Percentiles rank a stretch among this genome's conserved stretches.
phyloP scores from a whole-genome alignment of 2,888 invertebrate genomes.

The Corythucha ciliata region DNA sequence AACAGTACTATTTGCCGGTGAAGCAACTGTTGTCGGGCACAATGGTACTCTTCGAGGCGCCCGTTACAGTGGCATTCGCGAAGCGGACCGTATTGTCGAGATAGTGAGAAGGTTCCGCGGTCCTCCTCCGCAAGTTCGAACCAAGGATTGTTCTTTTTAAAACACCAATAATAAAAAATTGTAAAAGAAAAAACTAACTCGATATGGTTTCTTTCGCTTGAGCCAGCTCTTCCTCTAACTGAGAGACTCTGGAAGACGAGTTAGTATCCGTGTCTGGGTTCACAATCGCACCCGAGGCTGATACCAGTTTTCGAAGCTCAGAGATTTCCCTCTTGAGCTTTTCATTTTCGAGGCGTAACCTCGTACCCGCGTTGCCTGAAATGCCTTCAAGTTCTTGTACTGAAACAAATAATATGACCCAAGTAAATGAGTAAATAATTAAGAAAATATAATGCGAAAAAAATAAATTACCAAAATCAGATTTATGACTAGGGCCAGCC shows the following conservation, averaged over 20 bases:
- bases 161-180: not conserved
- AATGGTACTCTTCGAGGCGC: slow-evolving; percentile 74
- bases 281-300: slow-evolving; percentile 42
- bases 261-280: slow-evolving; percentile 44
- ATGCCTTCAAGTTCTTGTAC: slow-evolving; percentile 26
- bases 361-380: slow-evolving; percentile 42
- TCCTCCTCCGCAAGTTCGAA: slow-evolving; percentile 19
- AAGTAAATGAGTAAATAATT: not conserved
- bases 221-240: slow-evolving; percentile 61
- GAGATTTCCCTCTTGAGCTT: slow-evolving; percentile 62
- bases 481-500: slow-evolving; percentile 36
- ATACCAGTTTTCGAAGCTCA: slow-evolving; percentile 54
- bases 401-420: not conserved
- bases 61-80: slow-evolving; percentile 65
- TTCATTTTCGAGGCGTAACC: slow-evolving; percentile 67
- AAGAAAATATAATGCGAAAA: not conserved
- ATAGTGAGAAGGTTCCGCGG: slow-evolving; percentile 28
- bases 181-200: slow-evolving; percentile 40
- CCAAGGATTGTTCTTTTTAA: too few relatives aligned
- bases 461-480: slow-evolving; percentile 36
- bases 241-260: slow-evolving; percentile 44
- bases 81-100: slow-evolving; percentile 65
- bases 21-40: slow-evolving; percentile 66
- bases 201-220: slow-evolving; percentile 69
- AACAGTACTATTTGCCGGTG: slow-evolving; percentile 64